Evolutionary conservation across 2,888 invertebrate species (phyloP).

Genomic region (Saturnia japonica): DNA sequence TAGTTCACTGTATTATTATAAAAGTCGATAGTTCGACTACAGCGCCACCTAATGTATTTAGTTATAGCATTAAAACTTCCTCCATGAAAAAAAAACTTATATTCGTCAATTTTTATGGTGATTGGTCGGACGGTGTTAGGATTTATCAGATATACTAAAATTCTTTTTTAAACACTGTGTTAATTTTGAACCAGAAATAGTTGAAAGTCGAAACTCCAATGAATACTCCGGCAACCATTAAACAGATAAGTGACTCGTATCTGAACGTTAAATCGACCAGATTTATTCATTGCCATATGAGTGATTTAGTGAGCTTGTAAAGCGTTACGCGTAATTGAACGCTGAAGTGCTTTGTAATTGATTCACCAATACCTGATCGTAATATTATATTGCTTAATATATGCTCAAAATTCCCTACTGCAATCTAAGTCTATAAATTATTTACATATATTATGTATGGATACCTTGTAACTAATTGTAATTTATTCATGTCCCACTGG

Average conservation of each 20-base stretch:
- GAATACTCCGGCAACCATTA: slow-evolving; percentile 3
- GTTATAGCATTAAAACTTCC: no score
- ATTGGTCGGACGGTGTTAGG: no score
- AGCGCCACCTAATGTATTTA: no score
- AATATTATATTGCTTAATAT: background rate
- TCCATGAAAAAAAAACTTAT: no score
- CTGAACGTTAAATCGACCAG: slow-evolving; percentile 13
- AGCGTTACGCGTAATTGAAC: slow-evolving; percentile 19
- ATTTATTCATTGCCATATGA: slow-evolving; percentile 18
- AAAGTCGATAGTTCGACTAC: no score
- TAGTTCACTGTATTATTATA: no score
- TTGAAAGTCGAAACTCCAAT: background rate
- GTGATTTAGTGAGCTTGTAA: slow-evolving; percentile 11
- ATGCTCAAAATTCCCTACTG: background rate
- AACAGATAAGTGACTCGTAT: slow-evolving; percentile 10
- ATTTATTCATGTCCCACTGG: background rate
- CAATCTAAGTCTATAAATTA: slow-evolving; percentile 10
- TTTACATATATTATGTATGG: background rate
- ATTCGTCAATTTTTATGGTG: no score
- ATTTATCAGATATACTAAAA: no score
- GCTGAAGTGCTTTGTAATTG: slow-evolving; percentile 20
- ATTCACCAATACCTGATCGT: slow-evolving; percentile 12
- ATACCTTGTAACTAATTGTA: background rate
- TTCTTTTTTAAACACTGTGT: background rate
- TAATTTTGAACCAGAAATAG: background rate